phyloP scores from a whole-genome alignment of 2,797 vertebrate genomes.

The Falco novaeseelandiae region DNA sequence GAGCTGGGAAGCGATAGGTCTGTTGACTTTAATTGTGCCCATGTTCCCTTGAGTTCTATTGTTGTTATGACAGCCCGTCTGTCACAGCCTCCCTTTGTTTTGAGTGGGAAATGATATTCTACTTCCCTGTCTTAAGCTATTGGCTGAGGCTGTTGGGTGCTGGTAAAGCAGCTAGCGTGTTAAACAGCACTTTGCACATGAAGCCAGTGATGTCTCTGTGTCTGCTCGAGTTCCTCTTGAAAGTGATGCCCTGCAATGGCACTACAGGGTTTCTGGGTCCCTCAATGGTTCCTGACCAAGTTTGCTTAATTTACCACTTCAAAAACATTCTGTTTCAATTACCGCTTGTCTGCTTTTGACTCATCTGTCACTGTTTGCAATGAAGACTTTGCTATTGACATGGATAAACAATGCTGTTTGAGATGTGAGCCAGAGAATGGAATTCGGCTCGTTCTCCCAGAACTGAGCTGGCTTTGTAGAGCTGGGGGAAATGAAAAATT shows the following conservation, averaged over 20 bases:
- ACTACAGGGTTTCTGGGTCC: rapidly evolving
- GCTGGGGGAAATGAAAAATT: background rate
- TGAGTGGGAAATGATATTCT: background rate
- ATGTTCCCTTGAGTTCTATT: rapidly evolving
- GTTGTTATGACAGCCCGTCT: background rate
- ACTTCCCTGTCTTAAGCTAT: background rate
- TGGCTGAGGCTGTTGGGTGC: background rate
- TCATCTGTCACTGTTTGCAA: slow-evolving; percentile 43
- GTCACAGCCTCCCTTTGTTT: background rate
- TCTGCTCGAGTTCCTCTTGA: background rate
- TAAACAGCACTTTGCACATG: rapidly evolving
- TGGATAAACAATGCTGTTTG: slow-evolving; percentile 30
- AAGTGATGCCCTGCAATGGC: background rate
- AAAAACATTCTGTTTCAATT: slow-evolving; percentile 54
- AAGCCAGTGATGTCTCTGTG: rapidly evolving
- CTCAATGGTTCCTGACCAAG: background rate
- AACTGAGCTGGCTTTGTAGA: background rate
- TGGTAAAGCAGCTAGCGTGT: background rate
- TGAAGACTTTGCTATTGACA: background rate
- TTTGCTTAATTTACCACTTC: slow-evolving; percentile 24
- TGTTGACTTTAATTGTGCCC: background rate
- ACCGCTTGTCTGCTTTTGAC: background rate
- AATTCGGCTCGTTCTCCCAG: background rate
- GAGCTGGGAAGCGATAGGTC: background rate
- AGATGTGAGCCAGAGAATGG: background rate